Conservation (phyloP, 2,113 vertebrate genomes). For the Syngnathoides biaculeatus region DNA sequence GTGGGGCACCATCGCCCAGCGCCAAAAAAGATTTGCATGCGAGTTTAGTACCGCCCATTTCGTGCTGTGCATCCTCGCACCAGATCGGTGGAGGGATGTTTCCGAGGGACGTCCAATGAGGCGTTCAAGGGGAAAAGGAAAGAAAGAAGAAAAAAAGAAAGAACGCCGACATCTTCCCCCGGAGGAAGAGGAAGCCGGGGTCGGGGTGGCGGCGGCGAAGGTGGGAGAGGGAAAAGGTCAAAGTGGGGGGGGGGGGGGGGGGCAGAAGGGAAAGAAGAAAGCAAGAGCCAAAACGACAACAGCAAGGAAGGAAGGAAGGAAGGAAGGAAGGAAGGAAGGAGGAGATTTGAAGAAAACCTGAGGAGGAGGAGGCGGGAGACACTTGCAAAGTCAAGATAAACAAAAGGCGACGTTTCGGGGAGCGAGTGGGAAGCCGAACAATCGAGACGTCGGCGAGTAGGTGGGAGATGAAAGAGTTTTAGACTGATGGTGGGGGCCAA, state of each 20-base stretch:
- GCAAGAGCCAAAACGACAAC: neutral
- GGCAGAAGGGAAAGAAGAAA: neutral
- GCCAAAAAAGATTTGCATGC: neutral
- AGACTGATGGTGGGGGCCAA: conserved; percentile 46
- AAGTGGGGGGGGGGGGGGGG: conserved; percentile 17
- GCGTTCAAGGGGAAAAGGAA: neutral
- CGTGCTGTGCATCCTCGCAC: neutral
- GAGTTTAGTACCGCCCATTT: neutral
- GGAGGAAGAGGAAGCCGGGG: neutral
- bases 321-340: neutral
- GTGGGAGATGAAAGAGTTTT: conserved; percentile 59
- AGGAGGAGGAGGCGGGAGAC: conserved; percentile 14
- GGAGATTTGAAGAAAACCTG: conserved; percentile 19
- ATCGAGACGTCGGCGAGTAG: conserved; percentile 57
- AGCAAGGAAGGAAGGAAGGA: neutral
- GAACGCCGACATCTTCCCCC: neutral
- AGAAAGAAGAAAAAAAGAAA: neutral
- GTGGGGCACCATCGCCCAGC: neutral
- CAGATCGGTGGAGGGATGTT: neutral
- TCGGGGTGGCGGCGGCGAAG: neutral
- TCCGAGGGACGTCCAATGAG: neutral
- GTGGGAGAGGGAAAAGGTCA: conserved; percentile 51
- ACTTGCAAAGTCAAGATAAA: conserved; percentile 48
- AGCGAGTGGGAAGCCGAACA: conserved; percentile 53
- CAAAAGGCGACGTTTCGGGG: conserved; percentile 52